Evolutionary conservation across 2,797 vertebrate genomes (phyloP).

Genomic region (Tragelaphus eurycerus): DNA sequence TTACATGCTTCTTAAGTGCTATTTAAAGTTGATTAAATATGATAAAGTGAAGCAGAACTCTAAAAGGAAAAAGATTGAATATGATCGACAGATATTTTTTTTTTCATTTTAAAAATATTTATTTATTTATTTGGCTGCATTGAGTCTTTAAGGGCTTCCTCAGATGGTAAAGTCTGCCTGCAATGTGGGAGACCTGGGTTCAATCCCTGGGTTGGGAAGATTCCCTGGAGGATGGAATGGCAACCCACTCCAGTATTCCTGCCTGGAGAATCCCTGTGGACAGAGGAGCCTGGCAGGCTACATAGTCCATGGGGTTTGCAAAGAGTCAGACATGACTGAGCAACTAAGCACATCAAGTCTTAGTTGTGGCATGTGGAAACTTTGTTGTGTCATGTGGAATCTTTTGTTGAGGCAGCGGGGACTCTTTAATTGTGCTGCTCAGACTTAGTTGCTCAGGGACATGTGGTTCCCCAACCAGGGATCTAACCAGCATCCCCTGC

Average conservation of each 20-base stretch:
- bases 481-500: background rate
- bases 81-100: background rate
- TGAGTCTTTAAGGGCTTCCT: background rate
- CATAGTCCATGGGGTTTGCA: background rate
- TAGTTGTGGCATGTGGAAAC: background rate
- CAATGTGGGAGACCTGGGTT: background rate
- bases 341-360: background rate
- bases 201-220: background rate
- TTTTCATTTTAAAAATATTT: background rate
- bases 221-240: background rate
- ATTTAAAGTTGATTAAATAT: conserved; percentile 4
- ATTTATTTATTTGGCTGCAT: background rate
- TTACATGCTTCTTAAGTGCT: background rate
- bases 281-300: background rate
- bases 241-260: background rate
- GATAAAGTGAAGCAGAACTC: background rate
- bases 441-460: background rate
- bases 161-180: background rate
- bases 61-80: background rate
- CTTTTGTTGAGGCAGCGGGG: background rate
- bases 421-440: background rate
- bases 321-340: background rate
- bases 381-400: background rate
- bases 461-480: background rate
- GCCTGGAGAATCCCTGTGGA: background rate